Conservation (phyloP, 2,888 invertebrate species). For the Xanthia icteritia region DNA sequence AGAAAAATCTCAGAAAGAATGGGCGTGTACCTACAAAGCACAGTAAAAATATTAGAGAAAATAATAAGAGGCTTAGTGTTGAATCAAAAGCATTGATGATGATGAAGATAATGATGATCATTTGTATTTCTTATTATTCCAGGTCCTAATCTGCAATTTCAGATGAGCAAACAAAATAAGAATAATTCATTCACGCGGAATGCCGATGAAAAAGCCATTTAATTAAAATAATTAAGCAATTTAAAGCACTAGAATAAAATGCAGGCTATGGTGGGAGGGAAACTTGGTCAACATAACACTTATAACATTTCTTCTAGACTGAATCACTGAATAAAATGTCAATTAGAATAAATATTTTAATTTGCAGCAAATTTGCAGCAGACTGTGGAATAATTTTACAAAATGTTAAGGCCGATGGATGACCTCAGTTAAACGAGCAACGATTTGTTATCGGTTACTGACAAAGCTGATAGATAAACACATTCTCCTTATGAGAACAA, state of each 20-base stretch:
- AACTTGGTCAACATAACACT: background rate
- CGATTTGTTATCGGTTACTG: conserved; percentile 42
- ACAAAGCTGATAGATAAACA: conserved; percentile 43
- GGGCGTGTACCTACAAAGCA: background rate
- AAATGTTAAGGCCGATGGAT: conserved; percentile 60
- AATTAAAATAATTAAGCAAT: conserved; percentile 49
- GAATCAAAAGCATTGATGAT: background rate
- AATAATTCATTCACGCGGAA: conserved; percentile 28
- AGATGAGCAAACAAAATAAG: conserved; percentile 3
- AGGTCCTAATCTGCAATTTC: conserved; percentile 4
- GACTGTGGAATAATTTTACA: conserved; percentile 30
- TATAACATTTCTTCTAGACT: conserved; percentile 16
- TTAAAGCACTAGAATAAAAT: conserved; percentile 29
- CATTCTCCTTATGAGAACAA: conserved; percentile 51
- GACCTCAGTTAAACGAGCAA: conserved; percentile 48
- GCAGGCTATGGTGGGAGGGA: conserved; percentile 33
- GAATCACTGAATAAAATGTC: conserved; percentile 27
- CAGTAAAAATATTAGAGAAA: background rate
- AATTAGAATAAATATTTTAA: conserved; percentile 45
- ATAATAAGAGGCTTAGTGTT: background rate
- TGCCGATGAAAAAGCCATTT: background rate
- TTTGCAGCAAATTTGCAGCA: conserved; percentile 1
- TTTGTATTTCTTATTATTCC: background rate
- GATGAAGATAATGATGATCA: background rate
- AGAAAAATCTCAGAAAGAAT: background rate